Evolutionary conservation across 30 jellyfish, hydroid and myxozoan species (phyloP).

Genomic region (Chironex yamaguchii): DNA sequence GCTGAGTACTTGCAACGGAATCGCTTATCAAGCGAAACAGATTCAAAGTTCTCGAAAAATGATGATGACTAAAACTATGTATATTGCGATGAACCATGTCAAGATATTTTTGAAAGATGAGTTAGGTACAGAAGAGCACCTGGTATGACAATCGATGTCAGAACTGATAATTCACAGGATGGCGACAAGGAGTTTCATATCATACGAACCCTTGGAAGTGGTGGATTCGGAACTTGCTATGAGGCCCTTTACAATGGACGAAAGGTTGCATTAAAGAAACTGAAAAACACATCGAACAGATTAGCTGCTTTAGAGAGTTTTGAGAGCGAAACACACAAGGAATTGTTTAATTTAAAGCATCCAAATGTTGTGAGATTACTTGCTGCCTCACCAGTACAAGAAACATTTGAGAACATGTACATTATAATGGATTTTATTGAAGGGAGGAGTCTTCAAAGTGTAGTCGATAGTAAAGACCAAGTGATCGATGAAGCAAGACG

Average conservation of each 20-base stretch:
- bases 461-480: slow-evolving; percentile 66
- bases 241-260: slow-evolving; percentile 66
- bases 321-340: slow-evolving; percentile 77
- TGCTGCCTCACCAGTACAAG: slow-evolving; percentile 58
- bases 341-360: slow-evolving; percentile 64
- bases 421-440: slow-evolving; percentile 77
- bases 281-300: slow-evolving; percentile 78
- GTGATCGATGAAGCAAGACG: slow-evolving; percentile 16
- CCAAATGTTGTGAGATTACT: slow-evolving; percentile 69
- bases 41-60: no score
- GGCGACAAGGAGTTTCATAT: slow-evolving; percentile 35
- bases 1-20: no score
- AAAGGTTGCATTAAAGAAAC: slow-evolving; percentile 74
- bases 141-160: background rate
- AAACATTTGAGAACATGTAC: slow-evolving; percentile 40
- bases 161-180: background rate
- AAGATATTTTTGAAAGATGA: no score
- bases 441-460: slow-evolving; percentile 78
- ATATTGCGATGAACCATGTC: no score
- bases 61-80: no score
- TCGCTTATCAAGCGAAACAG: no score
- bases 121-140: no score
- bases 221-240: slow-evolving; percentile 97
- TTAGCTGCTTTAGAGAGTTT: slow-evolving; percentile 83
- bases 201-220: slow-evolving; percentile 79